Base-by-base conservation (phyloP, 2,113 vertebrate species). In the Daphoenositta chrysoptera region DNA sequence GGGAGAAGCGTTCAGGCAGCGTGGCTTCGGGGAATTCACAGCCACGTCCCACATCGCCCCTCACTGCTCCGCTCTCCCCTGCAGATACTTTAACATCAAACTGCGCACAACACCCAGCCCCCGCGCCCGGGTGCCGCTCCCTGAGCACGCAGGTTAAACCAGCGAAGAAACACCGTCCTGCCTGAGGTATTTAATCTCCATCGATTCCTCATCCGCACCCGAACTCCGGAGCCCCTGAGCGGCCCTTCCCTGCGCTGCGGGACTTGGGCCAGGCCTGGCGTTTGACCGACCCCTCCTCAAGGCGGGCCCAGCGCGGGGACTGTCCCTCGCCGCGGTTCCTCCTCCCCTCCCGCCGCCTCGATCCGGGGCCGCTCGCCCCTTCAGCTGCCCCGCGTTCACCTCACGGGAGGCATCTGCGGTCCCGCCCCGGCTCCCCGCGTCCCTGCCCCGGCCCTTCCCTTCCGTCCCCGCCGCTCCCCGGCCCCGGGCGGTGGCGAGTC, bases 41-140 rank as follows among this genome's bases (percentile, higher is more conserved):
- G 61, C 24, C 47, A 6, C 45, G 31, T 31, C 17, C 35, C 61
- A 0, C 31, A 39, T 27, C 57, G 0, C 27, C 30, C 4, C 66
- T 35, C 64, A 1, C 12, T 1, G 54, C 45, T 37, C 44, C 70
- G 2, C 6, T n/a, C 35, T 30, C 21, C 56, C 31, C 5, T 5
- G 65, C 45, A 2, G 40, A 4, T 2, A 2, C n/a, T 35, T 9
- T 2, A 3, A 10, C 58, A 18, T 0, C 3, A 1, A 72, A 17
- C 33, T 8, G 33, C 16, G 9, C 69, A 5, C 1, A 31, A 2
- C 48, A 18, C 1, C 58, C 85, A 11, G 26, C 6, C 23, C 47
- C 20, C 24, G 4, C 2, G 56, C 13, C 1, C 1, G 76, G 16
- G 6, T 2, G 39, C 28, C 42, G 33, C 0, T 22, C 76, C 11